These are phyloP conservation scores for Flexamia atlantica DNA, from an alignment of 2,888 invertebrate species.

Conservation along the genomic window DNA sequence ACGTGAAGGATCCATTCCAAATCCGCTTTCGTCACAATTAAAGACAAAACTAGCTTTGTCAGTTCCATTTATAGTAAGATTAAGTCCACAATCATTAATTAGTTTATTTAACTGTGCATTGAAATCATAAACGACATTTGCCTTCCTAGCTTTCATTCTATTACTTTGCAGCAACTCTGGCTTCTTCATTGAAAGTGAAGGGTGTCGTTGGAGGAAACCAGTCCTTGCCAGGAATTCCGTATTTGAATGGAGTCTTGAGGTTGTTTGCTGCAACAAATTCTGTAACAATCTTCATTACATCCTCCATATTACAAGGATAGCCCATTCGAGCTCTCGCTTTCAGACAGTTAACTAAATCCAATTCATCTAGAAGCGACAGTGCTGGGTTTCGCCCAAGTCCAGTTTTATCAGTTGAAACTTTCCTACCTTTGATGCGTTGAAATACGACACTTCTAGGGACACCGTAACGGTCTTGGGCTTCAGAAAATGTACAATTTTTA, in stretches of 20 bases:
- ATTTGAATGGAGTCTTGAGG: slow-evolving; percentile 67
- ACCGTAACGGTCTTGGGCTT: slow-evolving; percentile 11
- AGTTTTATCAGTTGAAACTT: slow-evolving; percentile 40
- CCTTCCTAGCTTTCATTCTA: slow-evolving; percentile 68
- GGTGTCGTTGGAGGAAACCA: slow-evolving; percentile 63
- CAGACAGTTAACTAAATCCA: slow-evolving; percentile 66
- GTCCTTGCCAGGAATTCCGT: slow-evolving; percentile 69
- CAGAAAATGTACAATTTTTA: slow-evolving; percentile 4
- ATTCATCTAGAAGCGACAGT: slow-evolving; percentile 22
- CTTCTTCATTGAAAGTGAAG: slow-evolving; percentile 69
- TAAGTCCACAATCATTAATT: too few species aligned
- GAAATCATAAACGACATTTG: slow-evolving; percentile 70
- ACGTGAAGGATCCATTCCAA: slow-evolving; percentile 67
- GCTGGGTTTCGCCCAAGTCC: slow-evolving; percentile 10
- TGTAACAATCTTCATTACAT: slow-evolving; percentile 59
- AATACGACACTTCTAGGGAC: slow-evolving; percentile 51
- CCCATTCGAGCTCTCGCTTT: slow-evolving; percentile 68
- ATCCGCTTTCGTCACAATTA: slow-evolving; percentile 70
- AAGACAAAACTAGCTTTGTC: slow-evolving; percentile 66
- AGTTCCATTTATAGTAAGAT: too few species aligned
- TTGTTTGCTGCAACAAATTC: slow-evolving; percentile 43
- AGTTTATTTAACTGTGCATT: slow-evolving; percentile 68
- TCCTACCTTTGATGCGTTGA: slow-evolving; percentile 53
- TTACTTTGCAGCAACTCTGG: slow-evolving; percentile 70
- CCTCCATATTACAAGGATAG: slow-evolving; percentile 69